A percentile compares a stretch with the other conserved stretches of the same genome.
Evolutionary conservation across 2,888 invertebrate species (phyloP).

Genomic region (Germaria angustata): DNA sequence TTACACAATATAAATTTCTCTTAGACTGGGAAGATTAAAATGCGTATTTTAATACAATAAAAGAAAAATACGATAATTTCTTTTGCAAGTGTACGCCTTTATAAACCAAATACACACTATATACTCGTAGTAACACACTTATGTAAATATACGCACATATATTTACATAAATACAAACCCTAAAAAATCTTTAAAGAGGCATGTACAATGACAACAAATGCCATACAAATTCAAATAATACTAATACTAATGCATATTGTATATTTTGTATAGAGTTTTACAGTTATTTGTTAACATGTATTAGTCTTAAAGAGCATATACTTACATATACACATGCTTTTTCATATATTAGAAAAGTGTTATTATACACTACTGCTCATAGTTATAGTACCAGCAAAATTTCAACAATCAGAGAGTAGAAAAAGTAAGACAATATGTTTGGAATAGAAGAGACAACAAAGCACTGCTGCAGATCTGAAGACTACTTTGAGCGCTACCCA

Average conservation of each 20-base stretch:
- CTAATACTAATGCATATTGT: conserved; percentile 2
- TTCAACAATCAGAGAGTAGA: too few species aligned
- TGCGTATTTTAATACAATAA: too few species aligned
- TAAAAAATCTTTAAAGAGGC: conserved; percentile 44
- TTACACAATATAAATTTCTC: too few species aligned
- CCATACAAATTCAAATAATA: conserved; percentile 21
- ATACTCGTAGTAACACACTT: not conserved
- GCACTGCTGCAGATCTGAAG: too few species aligned
- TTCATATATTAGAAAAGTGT: not conserved
- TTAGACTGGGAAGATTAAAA: too few species aligned
- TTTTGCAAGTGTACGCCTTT: not conserved
- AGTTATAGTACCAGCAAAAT: not conserved
- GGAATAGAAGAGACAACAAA: too few species aligned
- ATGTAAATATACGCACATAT: not conserved
- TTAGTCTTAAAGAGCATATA: not conserved
- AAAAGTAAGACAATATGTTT: too few species aligned
- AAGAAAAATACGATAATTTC: not conserved
- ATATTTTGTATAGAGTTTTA: not conserved
- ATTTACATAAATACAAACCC: not conserved
- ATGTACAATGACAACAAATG: conserved; percentile 33
- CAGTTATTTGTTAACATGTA: conserved; percentile 4
- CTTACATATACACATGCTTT: not conserved
- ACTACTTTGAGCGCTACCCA: too few species aligned
- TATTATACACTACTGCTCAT: not conserved
- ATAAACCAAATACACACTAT: not conserved